Percentiles rank a stretch among this genome's conserved stretches.
These are phyloP conservation scores for Lampropteryx suffumata DNA, from an alignment of 2,888 invertebrate genomes.

Conservation along the genomic window DNA sequence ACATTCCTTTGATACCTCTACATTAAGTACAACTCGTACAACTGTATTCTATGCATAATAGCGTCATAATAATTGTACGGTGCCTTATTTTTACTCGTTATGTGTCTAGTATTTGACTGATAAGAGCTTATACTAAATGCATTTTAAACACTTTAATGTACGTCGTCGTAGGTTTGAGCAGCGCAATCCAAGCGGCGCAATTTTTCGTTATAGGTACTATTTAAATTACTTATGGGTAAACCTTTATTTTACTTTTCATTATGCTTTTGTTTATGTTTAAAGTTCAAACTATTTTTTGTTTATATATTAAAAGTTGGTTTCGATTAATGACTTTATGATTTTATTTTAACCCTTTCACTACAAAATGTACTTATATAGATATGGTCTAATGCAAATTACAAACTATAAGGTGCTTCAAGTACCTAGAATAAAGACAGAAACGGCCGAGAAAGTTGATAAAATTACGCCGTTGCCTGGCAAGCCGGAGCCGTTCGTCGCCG, in stretches of 20 bases:
- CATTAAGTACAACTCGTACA: constrained; percentile 30
- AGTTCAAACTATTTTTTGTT: constrained; percentile 4
- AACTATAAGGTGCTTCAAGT: too few relatives aligned
- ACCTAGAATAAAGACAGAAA: too few relatives aligned
- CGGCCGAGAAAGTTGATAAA: too few relatives aligned
- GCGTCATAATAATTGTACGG: constrained; percentile 24
- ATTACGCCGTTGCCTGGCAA: too few relatives aligned
- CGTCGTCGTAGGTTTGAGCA: background rate
- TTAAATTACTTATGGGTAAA: constrained; percentile 9
- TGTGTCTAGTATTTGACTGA: constrained; percentile 12
- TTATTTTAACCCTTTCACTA: background rate
- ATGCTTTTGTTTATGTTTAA: background rate
- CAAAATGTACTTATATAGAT: too few relatives aligned
- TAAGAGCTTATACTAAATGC: constrained; percentile 8
- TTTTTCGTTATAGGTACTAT: too few relatives aligned
- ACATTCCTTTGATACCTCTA: constrained; percentile 27
- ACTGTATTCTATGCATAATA: constrained; percentile 27
- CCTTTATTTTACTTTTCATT: constrained; percentile 2
- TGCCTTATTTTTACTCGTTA: constrained; percentile 30
- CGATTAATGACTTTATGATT: background rate
- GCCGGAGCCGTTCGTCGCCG: too few relatives aligned
- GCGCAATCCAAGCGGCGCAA: background rate
- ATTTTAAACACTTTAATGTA: constrained; percentile 2
- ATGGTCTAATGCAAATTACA: too few relatives aligned
- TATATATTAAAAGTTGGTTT: constrained; percentile 15